These are phyloP conservation scores for Dinomys branickii DNA, from an alignment of 2,113 vertebrate genomes.

Conservation along the genomic window DNA sequence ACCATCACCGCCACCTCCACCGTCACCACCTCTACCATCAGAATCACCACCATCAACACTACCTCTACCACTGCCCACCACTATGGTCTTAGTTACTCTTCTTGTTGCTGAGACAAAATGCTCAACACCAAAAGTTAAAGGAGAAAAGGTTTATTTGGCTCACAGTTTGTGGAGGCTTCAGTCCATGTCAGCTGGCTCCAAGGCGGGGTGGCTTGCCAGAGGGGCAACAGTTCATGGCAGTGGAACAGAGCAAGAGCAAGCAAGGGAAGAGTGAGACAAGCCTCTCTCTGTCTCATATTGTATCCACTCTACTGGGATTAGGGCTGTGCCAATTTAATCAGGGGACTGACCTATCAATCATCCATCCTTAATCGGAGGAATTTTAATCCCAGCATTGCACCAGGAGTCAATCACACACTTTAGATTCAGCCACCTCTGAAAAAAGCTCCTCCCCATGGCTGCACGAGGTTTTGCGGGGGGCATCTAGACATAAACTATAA, in stretches of 20 bases:
- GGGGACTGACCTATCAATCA: background rate
- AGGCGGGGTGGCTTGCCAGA: background rate
- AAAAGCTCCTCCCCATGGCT: too few relatives aligned
- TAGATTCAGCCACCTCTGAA: background rate
- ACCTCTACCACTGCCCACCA: background rate
- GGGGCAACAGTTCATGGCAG: background rate
- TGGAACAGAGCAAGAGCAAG: background rate
- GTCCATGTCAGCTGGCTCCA: background rate
- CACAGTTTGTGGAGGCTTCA: background rate
- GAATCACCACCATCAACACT: too few relatives aligned
- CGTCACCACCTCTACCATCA: too few relatives aligned
- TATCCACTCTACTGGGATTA: background rate
- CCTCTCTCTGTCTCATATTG: background rate
- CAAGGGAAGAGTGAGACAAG: background rate
- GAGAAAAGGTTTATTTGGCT: background rate
- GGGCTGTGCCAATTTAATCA: background rate
- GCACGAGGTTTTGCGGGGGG: background rate
- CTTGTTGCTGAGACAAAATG: background rate
- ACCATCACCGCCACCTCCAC: fast-evolving
- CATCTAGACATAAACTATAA: background rate
- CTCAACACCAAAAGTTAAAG: background rate
- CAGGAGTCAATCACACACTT: too few relatives aligned
- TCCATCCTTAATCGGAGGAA: background rate
- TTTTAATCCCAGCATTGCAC: too few relatives aligned
- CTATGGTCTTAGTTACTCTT: background rate